phyloP scores from a whole-genome alignment of 2,797 vertebrate genomes.

The Alectoris magna region DNA sequence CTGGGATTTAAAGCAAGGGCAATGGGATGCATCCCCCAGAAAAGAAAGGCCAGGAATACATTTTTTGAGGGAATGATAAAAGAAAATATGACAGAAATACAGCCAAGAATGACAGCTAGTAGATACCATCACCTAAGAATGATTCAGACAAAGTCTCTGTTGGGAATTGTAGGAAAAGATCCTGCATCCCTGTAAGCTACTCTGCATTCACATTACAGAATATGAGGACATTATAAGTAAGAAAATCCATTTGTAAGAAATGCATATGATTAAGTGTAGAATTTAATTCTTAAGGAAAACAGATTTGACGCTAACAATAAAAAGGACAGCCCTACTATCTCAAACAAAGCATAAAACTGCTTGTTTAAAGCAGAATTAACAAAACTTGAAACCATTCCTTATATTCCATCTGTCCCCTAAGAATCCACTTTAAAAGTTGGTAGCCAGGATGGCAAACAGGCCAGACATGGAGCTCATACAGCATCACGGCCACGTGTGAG shows the following conservation, averaged over 20 bases:
- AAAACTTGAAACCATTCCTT: not conserved
- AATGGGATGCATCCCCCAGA: not conserved
- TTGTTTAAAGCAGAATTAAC: not conserved
- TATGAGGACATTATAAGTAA: not conserved
- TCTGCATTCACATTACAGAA: not conserved
- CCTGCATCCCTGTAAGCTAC: not conserved
- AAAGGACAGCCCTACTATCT: not conserved
- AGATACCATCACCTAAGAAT: not conserved
- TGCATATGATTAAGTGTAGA: not conserved
- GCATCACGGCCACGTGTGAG: not conserved
- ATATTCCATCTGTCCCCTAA: not conserved
- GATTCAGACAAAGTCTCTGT: not conserved
- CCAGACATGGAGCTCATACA: not conserved
- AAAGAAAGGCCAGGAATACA: constrained; percentile 10
- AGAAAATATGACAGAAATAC: not conserved
- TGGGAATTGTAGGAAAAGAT: not conserved
- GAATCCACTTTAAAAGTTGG: not conserved
- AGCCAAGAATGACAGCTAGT: constrained; percentile 23
- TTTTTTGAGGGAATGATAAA: constrained; percentile 12
- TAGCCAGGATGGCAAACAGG: not conserved
- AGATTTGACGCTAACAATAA: not conserved
- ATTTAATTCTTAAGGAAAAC: not conserved
- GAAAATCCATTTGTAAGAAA: not conserved
- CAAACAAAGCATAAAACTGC: not conserved
- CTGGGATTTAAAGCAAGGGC: not conserved